Evolutionary conservation across 2,888 invertebrate genomes (phyloP).

Genomic region (Aricia artaxerxes): DNA sequence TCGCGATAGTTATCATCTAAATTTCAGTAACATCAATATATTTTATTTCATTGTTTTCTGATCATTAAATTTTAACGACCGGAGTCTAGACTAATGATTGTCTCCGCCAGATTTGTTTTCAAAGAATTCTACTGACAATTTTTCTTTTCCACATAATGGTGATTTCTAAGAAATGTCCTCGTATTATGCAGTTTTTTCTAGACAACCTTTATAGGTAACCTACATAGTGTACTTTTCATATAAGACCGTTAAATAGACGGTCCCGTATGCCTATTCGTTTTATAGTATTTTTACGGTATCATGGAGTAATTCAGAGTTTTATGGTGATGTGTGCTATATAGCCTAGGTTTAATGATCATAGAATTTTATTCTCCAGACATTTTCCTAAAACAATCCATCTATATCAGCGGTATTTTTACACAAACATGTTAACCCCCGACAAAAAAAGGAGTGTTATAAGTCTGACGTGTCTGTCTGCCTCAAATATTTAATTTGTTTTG

Average conservation of each 20-base stretch:
- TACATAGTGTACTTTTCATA: conserved; percentile 1
- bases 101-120: conserved; percentile 12
- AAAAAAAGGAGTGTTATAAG: too few species aligned
- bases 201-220: conserved; percentile 2
- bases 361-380: conserved; percentile 12
- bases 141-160: conserved; percentile 13
- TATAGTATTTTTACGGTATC: conserved; percentile 30
- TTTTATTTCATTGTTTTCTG: conserved; percentile 16
- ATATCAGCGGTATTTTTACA: not conserved
- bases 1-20: not conserved
- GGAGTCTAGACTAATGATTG: conserved; percentile 18
- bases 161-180: not conserved
- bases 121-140: conserved; percentile 1
- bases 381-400: not conserved
- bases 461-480: too few species aligned
- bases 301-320: conserved; percentile 22
- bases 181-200: not conserved
- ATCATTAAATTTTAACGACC: conserved; percentile 11
- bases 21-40: not conserved
- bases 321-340: conserved; percentile 23
- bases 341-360: conserved; percentile 18
- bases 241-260: conserved; percentile 14
- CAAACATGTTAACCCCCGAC: not conserved
- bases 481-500: too few species aligned
- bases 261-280: conserved; percentile 26